Evolutionary conservation across 2,113 vertebrate genomes (phyloP), one percentile per base, ranked within the genome.

Genomic region (Cervus canadensis): DNA sequence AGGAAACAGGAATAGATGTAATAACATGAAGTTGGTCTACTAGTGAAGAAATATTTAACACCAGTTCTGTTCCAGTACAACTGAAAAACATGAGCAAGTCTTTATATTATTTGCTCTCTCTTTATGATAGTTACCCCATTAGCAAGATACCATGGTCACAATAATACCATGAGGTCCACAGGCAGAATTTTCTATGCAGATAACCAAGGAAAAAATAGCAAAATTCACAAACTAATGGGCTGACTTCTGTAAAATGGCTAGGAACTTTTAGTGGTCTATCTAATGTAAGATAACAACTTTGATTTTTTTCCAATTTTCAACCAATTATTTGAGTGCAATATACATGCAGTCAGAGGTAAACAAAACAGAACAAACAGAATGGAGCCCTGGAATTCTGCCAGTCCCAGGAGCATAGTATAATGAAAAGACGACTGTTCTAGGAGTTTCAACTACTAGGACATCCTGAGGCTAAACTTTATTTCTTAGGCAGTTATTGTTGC

Each of bases 31-130:
- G 12, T 87, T 45, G 9, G 50, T 21, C 11, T 78, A 94, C 84
- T 87, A 89, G 56, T 88, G 54, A 74, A 79, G 94, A 89, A 93
- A 67, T 45, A 79, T 87, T 98, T 93, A 91, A 92, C 28, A 62
- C 36, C 21, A 74, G 13, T 57, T 87, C 50, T 95, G 15, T 78
- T 92, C 28, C 64, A 92, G 95, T 48, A 52, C 4, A 83, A 56
- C 13, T 78, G 60, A 59, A 97, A 90, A 79, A 40, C 67, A 97
- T 45, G 28, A 50, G 43, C 23, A 86, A 54, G 83, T 6, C 1
- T 89, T 86, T 19, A 48, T 62, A 7, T 89, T 89, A 26, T 96
- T 87, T 57, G 9, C 13, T 17, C 21, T 56, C 2, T 88, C 12
- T 67, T 95, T 26, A 57, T 67, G 30, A 87, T 4, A 83, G 43